Evolutionary conservation across 2,797 vertebrate genomes (phyloP), one percentile per base, ranked within the genome.

Genomic region (Oophaga sylvatica): DNA sequence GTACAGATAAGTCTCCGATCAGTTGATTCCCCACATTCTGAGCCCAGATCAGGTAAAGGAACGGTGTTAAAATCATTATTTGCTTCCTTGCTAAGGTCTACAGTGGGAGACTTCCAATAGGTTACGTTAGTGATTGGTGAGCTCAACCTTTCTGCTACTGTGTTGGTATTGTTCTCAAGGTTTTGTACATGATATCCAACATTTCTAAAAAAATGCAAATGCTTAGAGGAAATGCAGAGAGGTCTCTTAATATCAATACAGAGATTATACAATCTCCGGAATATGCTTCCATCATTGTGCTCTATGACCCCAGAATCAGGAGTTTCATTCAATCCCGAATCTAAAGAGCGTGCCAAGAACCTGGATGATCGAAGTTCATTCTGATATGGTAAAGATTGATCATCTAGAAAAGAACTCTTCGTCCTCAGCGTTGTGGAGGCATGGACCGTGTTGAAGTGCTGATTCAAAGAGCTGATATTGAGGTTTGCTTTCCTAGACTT

Each of bases 341-440:
- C 94, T 90, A 96, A 91, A 85, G 96, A 96, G 91, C 94, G 91
- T 88, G 95, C 96, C 91, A 96, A 95, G 86, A 95, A 93, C 95
- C 93, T 95, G 17, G 91, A 91, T 90, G 91, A 95, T 89, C 93
- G 93, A 16, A 90, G 93, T 62, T 48, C 11, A 90, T 93, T 95
- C 92, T 94, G 93, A 84, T 92, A 91, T 0, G 80, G 22, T 0
- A 60, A 77, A n/a, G 26, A 3, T 2, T 94, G 81, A 93, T 94
- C 92, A 8, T 81, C 90, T 91, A 94, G 88, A 0, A 91, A 96
- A 87, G 93, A 95, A 91, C 94, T 95, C 91, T 90, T 92, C 88
- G 92, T 92, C 91, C 95, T 96, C 91, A 94, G 94, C 91, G 93
- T 93, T 91, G 75, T 92, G 90, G 88, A 60, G 31, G 80, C 41